These are phyloP conservation scores for Terrapene triunguis DNA, from an alignment of 2,113 vertebrate species.

Conservation along the genomic window DNA sequence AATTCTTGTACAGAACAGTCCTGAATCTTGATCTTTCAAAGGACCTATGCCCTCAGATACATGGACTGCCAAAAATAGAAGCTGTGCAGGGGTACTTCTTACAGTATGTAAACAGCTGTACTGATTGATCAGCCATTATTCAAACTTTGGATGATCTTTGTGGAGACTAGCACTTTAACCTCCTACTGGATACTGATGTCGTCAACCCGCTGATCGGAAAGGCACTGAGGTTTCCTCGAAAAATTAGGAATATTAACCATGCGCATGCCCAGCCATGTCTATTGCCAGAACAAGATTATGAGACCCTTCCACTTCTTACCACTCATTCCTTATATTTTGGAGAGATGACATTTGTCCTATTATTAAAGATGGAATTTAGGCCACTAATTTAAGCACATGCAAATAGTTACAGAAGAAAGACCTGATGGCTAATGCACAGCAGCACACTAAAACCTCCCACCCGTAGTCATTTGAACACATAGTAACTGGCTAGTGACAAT, in stretches of 20 bases:
- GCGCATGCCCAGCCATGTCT: background rate
- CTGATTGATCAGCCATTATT: conserved; percentile 25
- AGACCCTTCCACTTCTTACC: conserved; percentile 3
- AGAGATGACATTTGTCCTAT: conserved; percentile 31
- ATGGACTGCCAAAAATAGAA: conserved; percentile 28
- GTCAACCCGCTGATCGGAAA: conserved; percentile 58
- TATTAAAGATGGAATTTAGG: conserved; percentile 3
- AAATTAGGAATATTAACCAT: background rate
- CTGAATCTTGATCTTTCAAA: background rate
- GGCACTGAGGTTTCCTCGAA: conserved; percentile 25
- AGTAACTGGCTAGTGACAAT: background rate
- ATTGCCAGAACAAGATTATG: conserved; percentile 26
- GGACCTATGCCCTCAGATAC: conserved; percentile 1
- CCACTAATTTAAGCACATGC: conserved; percentile 13
- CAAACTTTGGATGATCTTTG: conserved; percentile 61
- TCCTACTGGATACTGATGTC: conserved; percentile 7
- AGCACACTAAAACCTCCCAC: background rate
- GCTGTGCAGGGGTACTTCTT: background rate
- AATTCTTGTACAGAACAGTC: background rate
- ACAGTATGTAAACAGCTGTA: background rate
- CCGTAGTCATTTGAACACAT: conserved; percentile 6
- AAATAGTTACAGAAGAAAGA: conserved; percentile 25
- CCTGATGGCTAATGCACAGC: background rate
- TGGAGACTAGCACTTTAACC: conserved; percentile 40
- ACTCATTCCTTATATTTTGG: background rate